These are phyloP conservation scores for Teleiodes luculella DNA, from an alignment of 2,888 invertebrate species.

Conservation along the genomic window DNA sequence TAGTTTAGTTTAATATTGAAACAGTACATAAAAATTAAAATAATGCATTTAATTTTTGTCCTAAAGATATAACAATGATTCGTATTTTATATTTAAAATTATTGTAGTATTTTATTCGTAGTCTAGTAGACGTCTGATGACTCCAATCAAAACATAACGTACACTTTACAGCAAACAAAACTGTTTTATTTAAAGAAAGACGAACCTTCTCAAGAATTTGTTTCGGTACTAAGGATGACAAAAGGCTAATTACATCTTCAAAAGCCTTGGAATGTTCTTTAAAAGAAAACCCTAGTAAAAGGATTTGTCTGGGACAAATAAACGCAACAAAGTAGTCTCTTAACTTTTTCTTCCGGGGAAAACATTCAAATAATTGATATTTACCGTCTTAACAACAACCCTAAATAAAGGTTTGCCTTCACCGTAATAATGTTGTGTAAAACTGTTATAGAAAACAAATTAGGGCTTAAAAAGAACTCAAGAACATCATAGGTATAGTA, in stretches of 20 bases:
- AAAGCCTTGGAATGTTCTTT: background rate
- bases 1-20: too few relatives aligned
- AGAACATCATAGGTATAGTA: too few relatives aligned
- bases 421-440: too few relatives aligned
- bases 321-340: background rate
- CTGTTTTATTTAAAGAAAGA: background rate
- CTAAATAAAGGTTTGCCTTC: background rate
- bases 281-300: background rate
- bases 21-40: too few relatives aligned
- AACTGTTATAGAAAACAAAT: too few relatives aligned
- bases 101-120: too few relatives aligned
- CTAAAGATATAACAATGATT: too few relatives aligned
- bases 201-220: background rate
- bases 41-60: too few relatives aligned
- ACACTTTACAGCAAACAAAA: background rate
- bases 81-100: too few relatives aligned
- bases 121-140: too few relatives aligned
- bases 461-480: too few relatives aligned
- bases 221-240: background rate
- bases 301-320: conserved; percentile 1
- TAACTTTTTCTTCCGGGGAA: background rate
- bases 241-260: background rate
- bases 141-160: too few relatives aligned
- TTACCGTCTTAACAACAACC: background rate
- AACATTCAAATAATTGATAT: conserved; percentile 3